Percentiles rank a stretch among this genome's conserved stretches.
Conservation (phyloP, 2,113 vertebrate genomes). For the Carassius carassius region DNA sequence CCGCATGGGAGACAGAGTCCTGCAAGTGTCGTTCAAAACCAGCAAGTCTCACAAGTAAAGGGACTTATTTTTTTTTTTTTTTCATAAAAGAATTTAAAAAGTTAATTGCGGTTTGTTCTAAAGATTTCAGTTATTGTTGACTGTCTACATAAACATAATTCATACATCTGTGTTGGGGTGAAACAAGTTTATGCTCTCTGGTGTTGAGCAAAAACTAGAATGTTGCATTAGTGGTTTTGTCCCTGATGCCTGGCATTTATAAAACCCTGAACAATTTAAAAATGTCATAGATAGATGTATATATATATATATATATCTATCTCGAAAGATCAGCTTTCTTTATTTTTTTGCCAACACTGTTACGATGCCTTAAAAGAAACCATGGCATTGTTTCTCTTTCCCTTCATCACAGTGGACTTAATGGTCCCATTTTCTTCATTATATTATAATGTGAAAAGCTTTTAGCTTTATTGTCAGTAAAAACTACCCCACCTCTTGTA, state of each 20-base stretch:
- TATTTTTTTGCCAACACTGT: neutral
- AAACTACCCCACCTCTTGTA: neutral
- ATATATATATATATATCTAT: too few species aligned
- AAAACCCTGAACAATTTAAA: neutral
- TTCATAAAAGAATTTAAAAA: neutral
- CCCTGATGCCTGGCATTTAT: conserved; percentile 4
- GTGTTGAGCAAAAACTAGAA: neutral
- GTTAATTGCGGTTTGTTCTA: neutral
- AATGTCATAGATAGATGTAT: too few species aligned
- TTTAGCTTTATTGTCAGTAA: neutral
- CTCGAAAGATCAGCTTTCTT: neutral
- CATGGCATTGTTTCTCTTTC: conserved; percentile 15
- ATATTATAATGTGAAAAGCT: neutral
- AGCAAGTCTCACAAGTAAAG: conserved; percentile 95
- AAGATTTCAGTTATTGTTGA: conserved; percentile 23
- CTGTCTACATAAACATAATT: conserved; percentile 29
- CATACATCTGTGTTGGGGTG: conserved; percentile 28
- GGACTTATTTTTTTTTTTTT: neutral
- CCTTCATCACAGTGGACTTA: neutral
- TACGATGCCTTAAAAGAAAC: neutral
- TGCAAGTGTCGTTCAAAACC: conserved; percentile 99
- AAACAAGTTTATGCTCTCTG: conserved; percentile 12
- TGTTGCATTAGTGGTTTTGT: neutral
- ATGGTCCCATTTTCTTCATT: neutral
- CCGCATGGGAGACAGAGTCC: conserved; percentile 95